Evolutionary conservation across 2,797 vertebrate species (phyloP), one percentile per base, ranked within the genome.

Genomic region (Luscinia megarhynchos): DNA sequence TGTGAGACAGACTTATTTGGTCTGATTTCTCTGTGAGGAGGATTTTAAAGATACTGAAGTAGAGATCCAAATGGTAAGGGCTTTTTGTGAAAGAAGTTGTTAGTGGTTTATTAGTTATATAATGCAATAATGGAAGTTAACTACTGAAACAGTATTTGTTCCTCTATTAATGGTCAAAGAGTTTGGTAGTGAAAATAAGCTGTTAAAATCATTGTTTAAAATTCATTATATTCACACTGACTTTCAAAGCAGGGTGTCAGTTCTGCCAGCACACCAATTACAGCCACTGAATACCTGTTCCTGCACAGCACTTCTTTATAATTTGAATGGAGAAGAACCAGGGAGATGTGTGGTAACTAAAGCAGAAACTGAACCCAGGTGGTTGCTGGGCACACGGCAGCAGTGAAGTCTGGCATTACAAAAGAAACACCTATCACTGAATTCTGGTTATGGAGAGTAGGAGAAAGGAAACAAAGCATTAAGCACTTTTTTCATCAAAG

Each of bases 341-440:
- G 48, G 14, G 15, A 36, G 30, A 23, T 4, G 5, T 0, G 2
- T 12, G 10, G 48, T 43, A 48, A 24, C 17, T 51, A 21, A 57
- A 67, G 51, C n/a, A 83, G 76, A 58, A 62, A 38, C 20, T 20
- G 9, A 72, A 34, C 17, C 5, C 4, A 21, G 11, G 12, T 58
- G 17, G 15, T 55, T 84, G 20, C 30, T 73, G 46, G 34, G 8
- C 17, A 27, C 15, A 36, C 68, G 62, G 22, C 18, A 80, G 58
- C 24, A 48, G 34, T 15, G 40, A 38, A 51, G 23, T 48, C 41
- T 0, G 0, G 30, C 10, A 6, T 57, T 67, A 36, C 9, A 29
- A 40, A 12, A 38, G n/a, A 53, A 79, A 57, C 29, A 45, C 3
- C 1, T 2, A 15, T 26, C n/a, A 10, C 48, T 67, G 23, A 34